Percentiles rank a stretch among this genome's conserved stretches.
These are phyloP conservation scores for Geotrupes spiniger DNA, from an alignment of 2,888 invertebrate genomes.

Conservation along the genomic window DNA sequence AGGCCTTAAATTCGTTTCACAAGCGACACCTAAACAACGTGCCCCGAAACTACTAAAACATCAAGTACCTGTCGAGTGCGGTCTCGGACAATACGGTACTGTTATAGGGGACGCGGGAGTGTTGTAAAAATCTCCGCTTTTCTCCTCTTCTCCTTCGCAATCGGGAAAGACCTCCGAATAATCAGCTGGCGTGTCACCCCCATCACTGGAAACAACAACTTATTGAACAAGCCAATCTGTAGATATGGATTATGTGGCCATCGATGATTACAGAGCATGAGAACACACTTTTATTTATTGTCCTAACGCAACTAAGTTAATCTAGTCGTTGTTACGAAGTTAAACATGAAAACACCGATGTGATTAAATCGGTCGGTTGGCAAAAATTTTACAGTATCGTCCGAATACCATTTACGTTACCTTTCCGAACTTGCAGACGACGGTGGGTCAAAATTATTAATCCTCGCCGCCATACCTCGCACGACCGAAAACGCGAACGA, in stretches of 20 bases:
- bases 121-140: conserved; percentile 52
- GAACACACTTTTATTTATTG: no score
- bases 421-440: conserved; percentile 91
- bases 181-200: conserved; percentile 63
- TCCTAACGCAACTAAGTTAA: no score
- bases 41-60: neutral
- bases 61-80: conserved; percentile 66
- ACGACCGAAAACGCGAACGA: neutral
- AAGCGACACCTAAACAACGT: no score
- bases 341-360: no score
- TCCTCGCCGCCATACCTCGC: conserved; percentile 54
- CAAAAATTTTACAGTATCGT: no score
- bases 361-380: no score
- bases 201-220: conserved; percentile 42
- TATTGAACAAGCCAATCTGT: neutral
- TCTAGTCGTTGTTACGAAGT: no score
- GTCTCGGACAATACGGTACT: conserved; percentile 71
- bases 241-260: no score
- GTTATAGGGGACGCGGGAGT: conserved; percentile 73
- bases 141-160: conserved; percentile 47
- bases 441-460: conserved; percentile 73
- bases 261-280: no score
- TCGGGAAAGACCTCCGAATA: conserved; percentile 60
- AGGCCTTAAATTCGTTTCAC: no score
- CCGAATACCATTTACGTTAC: conserved; percentile 53